phyloP scores from a whole-genome alignment of 2,888 invertebrate species.

The Keiferia lycopersicella region DNA sequence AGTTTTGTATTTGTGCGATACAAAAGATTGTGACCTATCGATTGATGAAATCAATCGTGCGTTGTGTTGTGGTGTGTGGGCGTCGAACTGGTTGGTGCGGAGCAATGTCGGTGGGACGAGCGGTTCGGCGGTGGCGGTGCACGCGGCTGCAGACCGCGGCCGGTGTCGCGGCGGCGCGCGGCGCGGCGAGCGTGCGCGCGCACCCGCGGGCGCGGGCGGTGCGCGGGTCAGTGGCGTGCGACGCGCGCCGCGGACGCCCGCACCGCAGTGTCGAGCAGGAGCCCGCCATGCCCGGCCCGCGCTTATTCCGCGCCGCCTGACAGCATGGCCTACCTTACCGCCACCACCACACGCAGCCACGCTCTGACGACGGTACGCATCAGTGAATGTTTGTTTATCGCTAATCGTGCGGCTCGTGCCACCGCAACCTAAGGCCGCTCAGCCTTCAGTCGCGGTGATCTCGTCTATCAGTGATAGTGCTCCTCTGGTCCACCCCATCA shows the following conservation, averaged over 20 bases:
- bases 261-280: conserved; percentile 79
- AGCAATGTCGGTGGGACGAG: conserved; percentile 17
- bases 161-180: conserved; percentile 53
- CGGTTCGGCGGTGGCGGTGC: conserved; percentile 49
- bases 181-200: conserved; percentile 54
- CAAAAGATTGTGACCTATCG: neutral
- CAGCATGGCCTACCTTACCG: conserved; percentile 80
- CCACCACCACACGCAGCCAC: conserved; percentile 81
- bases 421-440: conserved; percentile 38
- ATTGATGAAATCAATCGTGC: neutral
- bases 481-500: conserved; percentile 49
- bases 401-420: conserved; percentile 34
- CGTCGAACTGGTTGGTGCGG: neutral
- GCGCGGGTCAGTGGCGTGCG: conserved; percentile 78
- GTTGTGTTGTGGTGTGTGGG: conserved; percentile 13
- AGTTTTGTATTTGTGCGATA: neutral
- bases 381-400: conserved; percentile 39
- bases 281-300: conserved; percentile 81
- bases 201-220: conserved; percentile 45
- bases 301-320: conserved; percentile 79
- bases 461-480: conserved; percentile 68
- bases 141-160: conserved; percentile 56
- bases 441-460: conserved; percentile 38
- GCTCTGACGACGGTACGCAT: conserved; percentile 80
- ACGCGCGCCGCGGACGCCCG: conserved; percentile 80